Percentiles rank a stretch among this genome's conserved stretches.
Conservation (phyloP, 2,888 invertebrate species). For the Ceratothoa steindachneri region DNA sequence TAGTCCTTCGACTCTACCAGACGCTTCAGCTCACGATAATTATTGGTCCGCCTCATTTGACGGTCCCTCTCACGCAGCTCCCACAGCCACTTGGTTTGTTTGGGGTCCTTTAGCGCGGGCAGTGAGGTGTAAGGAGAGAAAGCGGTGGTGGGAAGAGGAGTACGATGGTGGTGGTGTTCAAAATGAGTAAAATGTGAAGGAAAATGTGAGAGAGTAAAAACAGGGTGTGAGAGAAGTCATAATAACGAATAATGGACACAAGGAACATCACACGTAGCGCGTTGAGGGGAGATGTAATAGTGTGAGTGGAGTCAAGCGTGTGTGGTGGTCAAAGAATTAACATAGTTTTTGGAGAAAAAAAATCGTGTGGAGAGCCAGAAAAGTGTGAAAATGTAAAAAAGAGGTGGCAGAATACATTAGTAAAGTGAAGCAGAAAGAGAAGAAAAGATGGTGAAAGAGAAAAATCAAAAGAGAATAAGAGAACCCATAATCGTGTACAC, state of each 20-base stretch:
- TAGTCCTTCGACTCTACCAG: conserved; percentile 14
- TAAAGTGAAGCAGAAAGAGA: too few species aligned
- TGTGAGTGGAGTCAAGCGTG: too few species aligned
- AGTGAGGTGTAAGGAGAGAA: neutral
- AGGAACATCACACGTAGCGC: too few species aligned
- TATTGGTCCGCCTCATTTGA: conserved; percentile 63
- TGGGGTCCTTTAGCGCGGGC: conserved; percentile 65
- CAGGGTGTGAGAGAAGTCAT: conserved; percentile 10
- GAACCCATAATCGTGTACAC: too few species aligned
- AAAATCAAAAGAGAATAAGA: too few species aligned
- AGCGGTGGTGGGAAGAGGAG: neutral
- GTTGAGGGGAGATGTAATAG: too few species aligned
- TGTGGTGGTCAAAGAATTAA: too few species aligned
- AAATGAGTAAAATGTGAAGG: neutral
- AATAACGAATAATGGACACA: neutral
- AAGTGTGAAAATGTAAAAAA: too few species aligned
- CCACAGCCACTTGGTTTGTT: conserved; percentile 87
- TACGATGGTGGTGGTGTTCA: neutral
- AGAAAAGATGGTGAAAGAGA: too few species aligned
- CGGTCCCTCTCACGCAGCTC: conserved; percentile 74
- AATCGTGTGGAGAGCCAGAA: too few species aligned
- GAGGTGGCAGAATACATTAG: too few species aligned
- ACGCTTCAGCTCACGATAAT: conserved; percentile 45
- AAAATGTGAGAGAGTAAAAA: neutral
- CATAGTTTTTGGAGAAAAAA: too few species aligned